Base-by-base conservation (phyloP, 2,888 invertebrate genomes). In the Pyrocoelia pectoralis region DNA sequence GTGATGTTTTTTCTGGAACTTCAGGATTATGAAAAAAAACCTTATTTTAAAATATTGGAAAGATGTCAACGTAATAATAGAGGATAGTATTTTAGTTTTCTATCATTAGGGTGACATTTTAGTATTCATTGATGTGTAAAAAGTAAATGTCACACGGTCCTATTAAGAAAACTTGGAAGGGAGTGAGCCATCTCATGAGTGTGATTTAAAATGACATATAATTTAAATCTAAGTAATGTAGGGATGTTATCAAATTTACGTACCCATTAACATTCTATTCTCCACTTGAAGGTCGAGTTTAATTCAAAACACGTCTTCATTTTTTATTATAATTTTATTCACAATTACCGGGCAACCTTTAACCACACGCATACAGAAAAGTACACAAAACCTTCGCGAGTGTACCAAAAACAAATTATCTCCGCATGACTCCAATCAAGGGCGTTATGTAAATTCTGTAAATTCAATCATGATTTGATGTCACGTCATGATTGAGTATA, bases 371-470 rank as follows among this genome's bases (percentile, higher is more conserved):
- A 33, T 33, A 33, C 33, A 33, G n/a, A 33, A n/a, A 70, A 70
- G 70, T 72, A 71, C 69, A 71, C 68, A 71, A 71, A 54, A 69
- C 69, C 72, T 71, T 24, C 24, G 24, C 60, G 65, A 67, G 59
- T 68, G 69, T 67, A 70, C 61, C 55, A 61, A 68, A 66, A 66
- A 66, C 66, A 68, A 66, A 68, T 68, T 68, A 68, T 65, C 68
- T 65, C 68, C 33, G 60, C 61, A 61, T 50, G 61, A 57, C 57
- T 65, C 66, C 65, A 68, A 68, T 68, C 66, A 68, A 50, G 51
- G 59, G 40, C 55, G 61, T 65, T 65, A 66, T 66, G 66, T 66
- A 61, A 66, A 56, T 14, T 56, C 54, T 52, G 58, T 50, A 55
- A 56, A 61, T 65, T 51, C 66, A 60, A 62, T 66, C 64, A 68